Base-by-base conservation (phyloP, 1,140 invertebrate species). In the Drosophila arizonae region DNA sequence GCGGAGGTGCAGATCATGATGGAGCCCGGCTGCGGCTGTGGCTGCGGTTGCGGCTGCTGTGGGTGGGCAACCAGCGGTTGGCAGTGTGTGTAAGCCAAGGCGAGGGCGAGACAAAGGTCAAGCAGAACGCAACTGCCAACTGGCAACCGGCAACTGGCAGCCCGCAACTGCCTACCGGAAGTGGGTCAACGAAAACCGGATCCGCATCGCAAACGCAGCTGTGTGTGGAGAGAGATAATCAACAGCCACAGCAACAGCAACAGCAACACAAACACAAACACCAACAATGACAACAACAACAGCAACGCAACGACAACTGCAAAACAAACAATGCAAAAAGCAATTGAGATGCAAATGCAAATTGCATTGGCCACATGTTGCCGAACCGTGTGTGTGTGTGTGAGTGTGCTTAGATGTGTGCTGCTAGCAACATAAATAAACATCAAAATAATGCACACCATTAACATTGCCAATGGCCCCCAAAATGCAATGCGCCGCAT, bases 401-500 rank as follows among this genome's bases (percentile, higher is more conserved):
- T 45, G 9, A 52, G 46, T 41, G 41, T 62, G 65, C 77, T 62
- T 76, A 56, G 45, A 41, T 63, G 60, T 67, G 26, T 54, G 21
- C 6, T 46, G 43, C 58, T 68, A 79, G 72, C 82, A 82, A 87
- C 82, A 87, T 82, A 86, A 82, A 87, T 87, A 86, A 79, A 86
- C 82, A 87, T 87, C 68, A 82, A 87, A 87, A 87, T 82, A 86
- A 86, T 87, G 82, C 78, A 87, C 79, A 75, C 82, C 82, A 82
- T 87, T 87, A 87, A 79, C 79, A 86, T 86, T 87, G 82, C 84
- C 79, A 87, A 79, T 86, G 82, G 82, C 82, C 82, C 79, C 82
- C 79, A 82, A 86, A 86, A 76, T 54, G 69, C 82, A 48, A 50
- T 50, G 67, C 13, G 64, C 46, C 33, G 51, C 36, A 52, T 21